A percentile compares a stretch with the other conserved stretches of the same genome.
These are phyloP conservation scores for Lepidotrigona ventralis DNA, from an alignment of 1,140 invertebrate species.

Conservation along the genomic window DNA sequence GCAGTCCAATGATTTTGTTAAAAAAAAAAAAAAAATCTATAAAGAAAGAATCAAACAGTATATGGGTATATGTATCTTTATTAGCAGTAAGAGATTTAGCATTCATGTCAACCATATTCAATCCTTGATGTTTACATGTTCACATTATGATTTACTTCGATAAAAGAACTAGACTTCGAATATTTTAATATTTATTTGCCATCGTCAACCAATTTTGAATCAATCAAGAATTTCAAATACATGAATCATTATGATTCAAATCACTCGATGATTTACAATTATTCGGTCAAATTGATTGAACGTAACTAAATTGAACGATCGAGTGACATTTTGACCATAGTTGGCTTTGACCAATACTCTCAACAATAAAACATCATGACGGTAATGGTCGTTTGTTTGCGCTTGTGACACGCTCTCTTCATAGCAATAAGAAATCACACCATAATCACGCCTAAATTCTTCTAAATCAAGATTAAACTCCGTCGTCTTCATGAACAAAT, in stretches of 20 bases:
- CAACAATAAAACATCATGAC: constrained; percentile 53
- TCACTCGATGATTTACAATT: neutral
- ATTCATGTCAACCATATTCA: neutral
- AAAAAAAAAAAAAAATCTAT: too few relatives aligned
- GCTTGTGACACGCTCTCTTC: constrained; percentile 53
- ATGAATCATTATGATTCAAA: too few relatives aligned
- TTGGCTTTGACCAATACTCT: constrained; percentile 11
- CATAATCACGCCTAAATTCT: constrained; percentile 32
- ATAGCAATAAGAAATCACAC: constrained; percentile 38
- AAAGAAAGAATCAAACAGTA: neutral
- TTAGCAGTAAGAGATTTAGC: neutral
- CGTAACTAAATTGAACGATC: neutral
- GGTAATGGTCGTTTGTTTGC: constrained; percentile 58
- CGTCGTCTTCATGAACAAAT: constrained; percentile 65
- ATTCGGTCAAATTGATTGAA: neutral
- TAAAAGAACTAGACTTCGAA: neutral
- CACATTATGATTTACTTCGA: fast-evolving
- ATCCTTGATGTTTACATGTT: neutral
- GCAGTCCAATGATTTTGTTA: neutral
- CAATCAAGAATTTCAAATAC: too few relatives aligned
- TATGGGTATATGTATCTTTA: neutral
- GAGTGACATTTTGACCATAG: neutral
- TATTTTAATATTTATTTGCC: neutral
- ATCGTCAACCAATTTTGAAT: neutral
- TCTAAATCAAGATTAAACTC: constrained; percentile 31